Evolutionary conservation across 2,113 vertebrate species (phyloP), one percentile per base, ranked within the genome.

Genomic region (Ictidomys tridecemlineatus): DNA sequence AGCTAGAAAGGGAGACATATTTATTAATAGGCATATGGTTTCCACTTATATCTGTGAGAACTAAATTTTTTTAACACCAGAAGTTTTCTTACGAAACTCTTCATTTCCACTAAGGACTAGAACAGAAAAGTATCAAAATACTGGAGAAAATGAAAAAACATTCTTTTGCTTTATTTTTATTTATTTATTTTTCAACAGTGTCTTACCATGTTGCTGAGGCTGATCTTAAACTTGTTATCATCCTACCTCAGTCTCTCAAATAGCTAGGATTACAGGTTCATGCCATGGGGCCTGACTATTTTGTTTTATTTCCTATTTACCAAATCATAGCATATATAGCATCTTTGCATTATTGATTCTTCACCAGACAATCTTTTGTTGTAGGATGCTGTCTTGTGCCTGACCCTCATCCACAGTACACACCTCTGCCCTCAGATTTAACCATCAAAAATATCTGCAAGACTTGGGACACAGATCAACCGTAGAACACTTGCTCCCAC

Each of bases 51-150:
- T 32, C 42, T n/a, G 3, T 45, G 56, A 77, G 45, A 74, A 30
- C 14, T n/a, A 82, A 90, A 91, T 67, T 77, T 77, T 32, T 76
- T 11, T 88, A 97, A 91, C 24, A 94, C 5, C 17, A 73, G 87
- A 79, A 65, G 11, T 51, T 89, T 85, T 83, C 61, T 51, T 72
- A 86, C 17, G 48, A 51, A 86, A 83, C 51, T 45, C 24, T 92
- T 4, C 34, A 80, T 80, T 88, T 93, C 94, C 51, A 88, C 67
- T 93, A 85, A 84, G 70, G 34, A 94, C 8, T 72, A 13, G 11
- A 77, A 93, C 30, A 92, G 58, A 82, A 96, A 92, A 83, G 89
- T 24, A 82, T 22, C 39, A 86, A 95, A 92, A 95, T 48, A 77
- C 3, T 92, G 32, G 72, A 91, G 95, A 20, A 92, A 39, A 79